Evolutionary conservation across 2,888 invertebrate species (phyloP), one percentile per base, ranked within the genome.

Genomic region (Tillus elongatus): DNA sequence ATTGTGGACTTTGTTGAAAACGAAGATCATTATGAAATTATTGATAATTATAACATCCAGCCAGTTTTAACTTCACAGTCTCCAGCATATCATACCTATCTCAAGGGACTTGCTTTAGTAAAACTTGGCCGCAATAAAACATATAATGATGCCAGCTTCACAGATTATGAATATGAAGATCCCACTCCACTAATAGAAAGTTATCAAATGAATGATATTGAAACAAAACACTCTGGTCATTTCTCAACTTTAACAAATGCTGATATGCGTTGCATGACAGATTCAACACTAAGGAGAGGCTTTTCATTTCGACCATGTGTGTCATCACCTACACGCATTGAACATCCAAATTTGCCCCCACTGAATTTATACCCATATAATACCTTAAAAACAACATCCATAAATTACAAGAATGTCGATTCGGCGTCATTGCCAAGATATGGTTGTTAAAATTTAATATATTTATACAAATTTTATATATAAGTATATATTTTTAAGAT

Each of bases 101-200:
- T 50, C 15, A 51, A 51, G 48, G 49, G 50, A 47, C 33, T 28
- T 14, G 29, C 4, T 40, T 33, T 28, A n/a, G n/a, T n/a, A 15
- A 37, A 10, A 27, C 36, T 41, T 37, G 44, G 35, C 34, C 42
- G 40, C 35, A 50, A 52, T 19, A 19, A 41, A n/a, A n/a, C n/a
- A n/a, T n/a, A n/a, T n/a, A n/a, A n/a, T n/a, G n/a, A n/a, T n/a
- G n/a, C 79, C 37, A 79, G 82, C 15, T 61, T 84, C 60, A 79
- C 83, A 61, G 84, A 83, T 61, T 83, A 83, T 33, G 87, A 88
- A 49, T 82, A 82, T 58, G 85, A 84, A 60, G 86, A 86, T 53
- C 80, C 84, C 2, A 81, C 82, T 1, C 79, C 83, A 0, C 58
- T 81, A 35, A 81, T 82, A 57, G 83, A 83, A 50, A 81, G 75